Percentiles rank a stretch among this genome's conserved stretches.
phyloP scores from a whole-genome alignment of 2,113 vertebrate genomes.

The Actenoides lindsayi region DNA sequence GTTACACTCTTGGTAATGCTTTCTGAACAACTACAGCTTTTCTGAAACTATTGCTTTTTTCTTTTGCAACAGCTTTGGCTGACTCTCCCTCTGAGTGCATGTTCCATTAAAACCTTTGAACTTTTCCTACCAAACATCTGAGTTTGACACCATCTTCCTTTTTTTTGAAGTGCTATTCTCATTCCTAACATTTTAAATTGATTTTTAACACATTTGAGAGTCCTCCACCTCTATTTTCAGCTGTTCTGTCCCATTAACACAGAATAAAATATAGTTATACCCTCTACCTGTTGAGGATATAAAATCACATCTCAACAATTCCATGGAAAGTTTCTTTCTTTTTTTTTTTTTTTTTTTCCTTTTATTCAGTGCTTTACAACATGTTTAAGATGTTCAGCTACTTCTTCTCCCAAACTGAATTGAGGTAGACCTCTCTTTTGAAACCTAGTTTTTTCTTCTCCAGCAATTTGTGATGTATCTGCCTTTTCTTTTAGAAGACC shows the following conservation, averaged over 20 bases:
- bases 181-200: background rate
- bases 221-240: background rate
- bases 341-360: too few relatives aligned
- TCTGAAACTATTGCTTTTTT: background rate
- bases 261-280: background rate
- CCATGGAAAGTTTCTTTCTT: background rate
- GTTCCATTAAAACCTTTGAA: background rate
- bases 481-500: background rate
- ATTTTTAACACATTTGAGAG: background rate
- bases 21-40: background rate
- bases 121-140: background rate
- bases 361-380: background rate
- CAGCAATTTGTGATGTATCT: background rate
- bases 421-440: background rate
- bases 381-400: background rate
- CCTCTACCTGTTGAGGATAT: background rate
- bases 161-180: background rate
- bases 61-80: background rate
- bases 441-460: background rate
- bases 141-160: background rate
- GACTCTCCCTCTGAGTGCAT: background rate
- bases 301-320: background rate
- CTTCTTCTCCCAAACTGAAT: background rate
- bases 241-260: background rate
- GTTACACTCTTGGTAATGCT: background rate